Evolutionary conservation across 2,888 invertebrate genomes (phyloP).

Genomic region (Ormyrus thymus): DNA sequence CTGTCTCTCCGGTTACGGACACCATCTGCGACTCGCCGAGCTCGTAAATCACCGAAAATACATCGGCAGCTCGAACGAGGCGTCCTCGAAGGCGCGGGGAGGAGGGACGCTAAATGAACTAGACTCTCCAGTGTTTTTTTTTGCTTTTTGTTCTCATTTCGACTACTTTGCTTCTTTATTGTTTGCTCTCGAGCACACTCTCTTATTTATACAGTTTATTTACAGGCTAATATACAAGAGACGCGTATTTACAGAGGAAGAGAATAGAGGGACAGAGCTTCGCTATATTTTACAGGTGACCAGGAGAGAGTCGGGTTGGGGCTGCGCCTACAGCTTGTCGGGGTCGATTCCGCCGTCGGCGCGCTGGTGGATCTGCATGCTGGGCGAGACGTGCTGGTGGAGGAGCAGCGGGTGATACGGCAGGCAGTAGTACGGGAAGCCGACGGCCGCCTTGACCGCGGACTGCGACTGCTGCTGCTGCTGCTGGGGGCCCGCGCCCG

Average conservation of each 20-base stretch:
- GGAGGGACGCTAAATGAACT: background rate
- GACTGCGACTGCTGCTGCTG: background rate
- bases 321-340: background rate
- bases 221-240: conserved; percentile 73
- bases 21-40: background rate
- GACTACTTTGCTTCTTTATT: conserved; percentile 36
- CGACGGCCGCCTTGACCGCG: conserved; percentile 16
- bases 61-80: background rate
- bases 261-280: too few species aligned
- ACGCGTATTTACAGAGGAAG: background rate
- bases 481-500: too few species aligned
- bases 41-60: conserved; percentile 42
- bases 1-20: conserved; percentile 15
- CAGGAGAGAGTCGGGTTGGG: background rate
- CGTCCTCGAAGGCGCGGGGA: too few species aligned
- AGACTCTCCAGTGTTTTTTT: background rate
- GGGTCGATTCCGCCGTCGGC: background rate
- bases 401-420: conserved; percentile 53
- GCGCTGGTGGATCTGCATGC: conserved; percentile 22
- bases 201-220: conserved; percentile 72
- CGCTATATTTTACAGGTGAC: too few species aligned
- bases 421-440: conserved; percentile 54
- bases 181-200: background rate
- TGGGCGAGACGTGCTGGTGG: conserved; percentile 24
- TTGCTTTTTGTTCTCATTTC: conserved; percentile 16